These are phyloP conservation scores for Psilopsiagon aymara DNA, from an alignment of 2,113 vertebrate species.

Conservation along the genomic window DNA sequence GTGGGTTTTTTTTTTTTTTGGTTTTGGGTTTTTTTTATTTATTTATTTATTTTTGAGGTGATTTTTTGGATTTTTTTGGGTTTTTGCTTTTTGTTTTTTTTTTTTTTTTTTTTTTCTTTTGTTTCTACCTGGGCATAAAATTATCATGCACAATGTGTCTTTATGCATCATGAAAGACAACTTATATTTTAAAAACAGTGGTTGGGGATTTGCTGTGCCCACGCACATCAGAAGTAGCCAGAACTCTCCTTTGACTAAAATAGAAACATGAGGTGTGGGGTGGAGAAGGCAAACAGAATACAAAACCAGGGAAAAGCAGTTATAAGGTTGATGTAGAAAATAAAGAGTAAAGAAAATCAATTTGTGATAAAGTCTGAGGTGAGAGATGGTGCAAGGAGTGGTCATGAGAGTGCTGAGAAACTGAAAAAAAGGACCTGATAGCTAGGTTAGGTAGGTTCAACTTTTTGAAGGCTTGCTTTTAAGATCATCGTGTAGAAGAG, in stretches of 20 bases:
- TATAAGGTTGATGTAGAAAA: background rate
- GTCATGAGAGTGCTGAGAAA: background rate
- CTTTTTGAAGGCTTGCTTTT: background rate
- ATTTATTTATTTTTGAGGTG: rapidly evolving
- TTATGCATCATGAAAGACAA: background rate
- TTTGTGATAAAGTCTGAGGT: background rate
- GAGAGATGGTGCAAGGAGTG: background rate
- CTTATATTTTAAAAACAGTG: background rate
- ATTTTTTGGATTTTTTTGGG: background rate
- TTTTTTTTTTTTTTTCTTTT: rapidly evolving
- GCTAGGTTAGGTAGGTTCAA: background rate
- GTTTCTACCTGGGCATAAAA: background rate
- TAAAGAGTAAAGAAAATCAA: slow-evolving; percentile 13
- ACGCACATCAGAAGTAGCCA: background rate
- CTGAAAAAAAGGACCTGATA: background rate
- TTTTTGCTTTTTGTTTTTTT: no score
- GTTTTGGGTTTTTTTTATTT: no score
- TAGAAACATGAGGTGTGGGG: background rate
- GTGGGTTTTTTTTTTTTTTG: no score
- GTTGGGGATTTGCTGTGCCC: background rate
- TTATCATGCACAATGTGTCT: background rate
- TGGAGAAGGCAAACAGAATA: background rate
- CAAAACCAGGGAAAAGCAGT: background rate
- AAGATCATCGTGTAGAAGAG: background rate
- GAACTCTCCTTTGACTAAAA: background rate